A percentile compares a stretch with the other conserved stretches of the same genome.
phyloP scores from a whole-genome alignment of 1,140 invertebrate genomes.

The Calliopsis andreniformis region DNA sequence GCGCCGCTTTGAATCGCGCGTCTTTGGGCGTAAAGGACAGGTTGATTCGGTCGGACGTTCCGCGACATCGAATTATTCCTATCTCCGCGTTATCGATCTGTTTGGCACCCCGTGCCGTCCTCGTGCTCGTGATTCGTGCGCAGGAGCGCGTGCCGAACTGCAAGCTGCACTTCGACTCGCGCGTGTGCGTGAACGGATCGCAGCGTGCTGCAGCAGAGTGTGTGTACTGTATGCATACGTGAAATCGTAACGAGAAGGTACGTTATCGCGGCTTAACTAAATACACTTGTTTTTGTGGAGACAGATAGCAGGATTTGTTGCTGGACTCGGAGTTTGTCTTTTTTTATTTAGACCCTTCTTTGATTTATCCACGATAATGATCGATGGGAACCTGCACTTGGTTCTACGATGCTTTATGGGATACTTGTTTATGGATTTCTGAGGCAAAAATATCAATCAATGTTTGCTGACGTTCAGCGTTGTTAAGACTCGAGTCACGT shows the following conservation, averaged over 20 bases:
- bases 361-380: no score
- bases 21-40: neutral
- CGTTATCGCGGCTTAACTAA: slow-evolving; percentile 63
- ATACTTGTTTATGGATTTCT: no score
- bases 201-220: neutral
- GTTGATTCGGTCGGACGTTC: neutral
- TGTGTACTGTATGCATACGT: no score
- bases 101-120: neutral
- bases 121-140: neutral
- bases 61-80: slow-evolving; percentile 28
- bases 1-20: slow-evolving; percentile 21
- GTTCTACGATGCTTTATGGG: no score
- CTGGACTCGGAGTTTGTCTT: slow-evolving; percentile 9
- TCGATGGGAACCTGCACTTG: neutral
- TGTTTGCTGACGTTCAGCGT: no score
- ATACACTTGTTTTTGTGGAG: slow-evolving; percentile 62
- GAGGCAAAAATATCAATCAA: no score
- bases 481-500: no score
- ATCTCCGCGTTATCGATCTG: slow-evolving; percentile 42
- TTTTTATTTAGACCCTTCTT: neutral
- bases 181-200: neutral
- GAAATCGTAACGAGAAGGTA: slow-evolving; percentile 3
- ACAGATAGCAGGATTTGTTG: slow-evolving; percentile 8
- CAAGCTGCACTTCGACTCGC: neutral
- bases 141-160: slow-evolving; percentile 1